Conservation (phyloP, 1,140 invertebrate genomes). For the Drosophila oshimai region DNA sequence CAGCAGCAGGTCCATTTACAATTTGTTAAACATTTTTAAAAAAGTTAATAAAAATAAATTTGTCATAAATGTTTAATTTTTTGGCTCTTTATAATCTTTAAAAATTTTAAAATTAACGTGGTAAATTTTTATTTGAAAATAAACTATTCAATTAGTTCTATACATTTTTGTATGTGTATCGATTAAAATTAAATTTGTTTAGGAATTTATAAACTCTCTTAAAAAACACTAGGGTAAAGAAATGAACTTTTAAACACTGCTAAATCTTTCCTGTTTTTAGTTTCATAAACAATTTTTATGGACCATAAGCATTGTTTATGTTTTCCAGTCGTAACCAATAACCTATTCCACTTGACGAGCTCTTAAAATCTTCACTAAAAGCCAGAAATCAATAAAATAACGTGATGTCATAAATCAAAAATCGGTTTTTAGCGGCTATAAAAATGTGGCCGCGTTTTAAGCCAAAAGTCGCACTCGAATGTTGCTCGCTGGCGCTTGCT, state of each 20-base stretch:
- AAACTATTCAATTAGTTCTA: too few species aligned
- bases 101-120: too few species aligned
- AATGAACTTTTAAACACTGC: too few species aligned
- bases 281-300: background rate
- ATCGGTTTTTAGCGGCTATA: constrained; percentile 20
- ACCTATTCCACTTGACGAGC: constrained; percentile 15
- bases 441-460: constrained; percentile 40
- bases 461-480: constrained; percentile 38
- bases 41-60: background rate
- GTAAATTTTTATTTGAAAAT: too few species aligned
- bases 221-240: too few species aligned
- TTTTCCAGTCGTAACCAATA: background rate
- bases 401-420: constrained; percentile 24
- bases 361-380: constrained; percentile 3
- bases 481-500: constrained; percentile 58
- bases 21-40: background rate
- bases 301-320: background rate
- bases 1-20: background rate
- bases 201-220: too few species aligned
- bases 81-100: too few species aligned
- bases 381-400: constrained; percentile 14
- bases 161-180: too few species aligned
- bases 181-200: too few species aligned
- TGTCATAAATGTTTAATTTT: too few species aligned
- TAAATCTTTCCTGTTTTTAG: too few species aligned